phyloP scores from a whole-genome alignment of 30 jellyfish, hydroid and myxozoan species.

The Clytia hemisphaerica region DNA sequence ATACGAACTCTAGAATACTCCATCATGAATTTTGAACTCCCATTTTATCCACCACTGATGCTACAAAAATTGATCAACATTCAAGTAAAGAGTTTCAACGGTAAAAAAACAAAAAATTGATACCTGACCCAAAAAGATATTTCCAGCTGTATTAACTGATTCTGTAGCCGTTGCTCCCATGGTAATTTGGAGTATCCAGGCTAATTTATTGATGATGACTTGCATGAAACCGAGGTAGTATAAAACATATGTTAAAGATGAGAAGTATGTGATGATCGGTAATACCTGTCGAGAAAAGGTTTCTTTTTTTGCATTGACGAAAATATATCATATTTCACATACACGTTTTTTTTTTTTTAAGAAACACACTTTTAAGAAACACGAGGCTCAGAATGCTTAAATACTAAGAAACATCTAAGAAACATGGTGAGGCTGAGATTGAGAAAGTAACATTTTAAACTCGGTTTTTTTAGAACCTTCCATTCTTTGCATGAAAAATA shows the following conservation, averaged over 20 bases:
- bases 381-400: too few species aligned
- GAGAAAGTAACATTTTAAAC: too few species aligned
- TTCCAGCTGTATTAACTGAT: slow-evolving; percentile 95
- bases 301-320: too few species aligned
- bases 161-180: slow-evolving; percentile 97
- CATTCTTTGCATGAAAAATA: too few species aligned
- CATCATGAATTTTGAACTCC: not conserved
- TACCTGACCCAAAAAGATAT: slow-evolving; percentile 96
- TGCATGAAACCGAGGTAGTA: slow-evolving; percentile 91
- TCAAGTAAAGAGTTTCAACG: not conserved
- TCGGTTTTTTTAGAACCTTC: too few species aligned
- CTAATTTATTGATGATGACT: slow-evolving; percentile 74
- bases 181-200: slow-evolving; percentile 88
- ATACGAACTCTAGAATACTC: too few species aligned
- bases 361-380: too few species aligned
- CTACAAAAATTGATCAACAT: not conserved
- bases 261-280: slow-evolving; percentile 91
- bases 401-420: too few species aligned
- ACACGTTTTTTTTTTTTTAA: too few species aligned
- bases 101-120: not conserved
- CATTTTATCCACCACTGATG: not conserved
- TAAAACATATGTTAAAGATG: slow-evolving; percentile 81
- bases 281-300: slow-evolving; percentile 65
- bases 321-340: too few species aligned
- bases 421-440: too few species aligned